These are phyloP conservation scores for Micrasema longulum DNA, from an alignment of 1,140 invertebrate genomes.

Conservation along the genomic window DNA sequence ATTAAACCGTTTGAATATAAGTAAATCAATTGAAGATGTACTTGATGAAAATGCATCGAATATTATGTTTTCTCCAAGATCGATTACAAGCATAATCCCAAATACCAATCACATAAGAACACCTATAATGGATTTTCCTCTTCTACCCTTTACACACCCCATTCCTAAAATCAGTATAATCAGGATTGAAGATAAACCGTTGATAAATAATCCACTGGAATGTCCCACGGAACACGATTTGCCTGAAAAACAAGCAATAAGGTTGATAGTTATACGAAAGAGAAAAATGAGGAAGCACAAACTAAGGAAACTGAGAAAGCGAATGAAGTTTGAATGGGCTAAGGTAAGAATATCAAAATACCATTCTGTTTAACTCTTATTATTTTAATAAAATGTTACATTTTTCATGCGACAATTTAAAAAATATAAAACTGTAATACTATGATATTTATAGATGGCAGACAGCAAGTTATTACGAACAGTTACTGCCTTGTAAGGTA, in stretches of 20 bases:
- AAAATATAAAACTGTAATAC: too few relatives aligned
- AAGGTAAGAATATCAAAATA: constrained; percentile 64
- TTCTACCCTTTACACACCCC: constrained; percentile 32
- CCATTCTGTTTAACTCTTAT: too few relatives aligned
- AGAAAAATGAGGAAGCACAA: constrained; percentile 91
- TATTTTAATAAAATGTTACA: too few relatives aligned
- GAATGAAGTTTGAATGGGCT: constrained; percentile 80
- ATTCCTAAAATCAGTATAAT: constrained; percentile 37
- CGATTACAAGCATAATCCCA: constrained; percentile 36
- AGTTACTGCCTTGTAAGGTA: too few relatives aligned
- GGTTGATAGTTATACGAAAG: constrained; percentile 81
- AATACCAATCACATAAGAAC: constrained; percentile 17
- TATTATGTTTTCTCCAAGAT: constrained; percentile 41
- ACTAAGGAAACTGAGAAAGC: constrained; percentile 81
- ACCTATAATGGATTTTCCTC: constrained; percentile 46
- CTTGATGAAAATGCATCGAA: background rate
- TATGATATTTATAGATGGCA: too few relatives aligned
- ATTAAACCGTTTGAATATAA: constrained; percentile 13
- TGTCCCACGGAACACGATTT: constrained; percentile 57
- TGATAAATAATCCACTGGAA: constrained; percentile 38
- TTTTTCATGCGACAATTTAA: too few relatives aligned
- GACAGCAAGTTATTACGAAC: too few relatives aligned
- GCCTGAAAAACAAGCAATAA: constrained; percentile 74
- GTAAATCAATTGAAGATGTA: constrained; percentile 11
- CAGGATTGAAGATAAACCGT: constrained; percentile 40